A percentile compares a stretch with the other conserved stretches of the same genome.
These are phyloP conservation scores for Rhinichthys klamathensis DNA, from an alignment of 2,113 vertebrate genomes.

Conservation along the genomic window DNA sequence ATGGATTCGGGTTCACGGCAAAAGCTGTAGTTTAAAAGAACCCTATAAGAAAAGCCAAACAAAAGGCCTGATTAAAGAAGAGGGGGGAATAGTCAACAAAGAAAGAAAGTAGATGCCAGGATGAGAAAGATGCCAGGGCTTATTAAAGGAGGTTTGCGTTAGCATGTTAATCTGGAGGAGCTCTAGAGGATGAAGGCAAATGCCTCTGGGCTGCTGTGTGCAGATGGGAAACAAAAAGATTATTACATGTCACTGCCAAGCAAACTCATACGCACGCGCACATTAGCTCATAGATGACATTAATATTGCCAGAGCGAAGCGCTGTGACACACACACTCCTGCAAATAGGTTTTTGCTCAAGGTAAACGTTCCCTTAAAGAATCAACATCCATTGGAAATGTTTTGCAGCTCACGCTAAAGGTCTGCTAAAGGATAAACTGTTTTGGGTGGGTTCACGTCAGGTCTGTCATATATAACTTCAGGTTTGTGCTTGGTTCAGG, in stretches of 20 bases:
- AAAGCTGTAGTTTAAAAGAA: neutral
- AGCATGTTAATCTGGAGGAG: slow-evolving; percentile 37
- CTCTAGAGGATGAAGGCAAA: slow-evolving; percentile 18
- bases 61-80: slow-evolving; percentile 33
- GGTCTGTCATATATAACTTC: neutral
- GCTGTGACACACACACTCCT: neutral
- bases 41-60: slow-evolving; percentile 9
- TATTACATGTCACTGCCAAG: slow-evolving; percentile 35
- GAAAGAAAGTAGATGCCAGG: slow-evolving; percentile 9
- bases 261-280: slow-evolving; percentile 18
- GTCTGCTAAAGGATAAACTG: slow-evolving; percentile 10
- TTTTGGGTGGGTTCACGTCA: neutral
- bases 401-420: neutral
- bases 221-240: slow-evolving; percentile 11
- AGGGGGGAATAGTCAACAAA: neutral
- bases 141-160: slow-evolving; percentile 39
- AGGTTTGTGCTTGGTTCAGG: neutral
- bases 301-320: neutral
- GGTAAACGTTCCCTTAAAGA: neutral
- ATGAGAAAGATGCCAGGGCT: slow-evolving; percentile 33
- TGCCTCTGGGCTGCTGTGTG: slow-evolving; percentile 27
- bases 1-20: neutral
- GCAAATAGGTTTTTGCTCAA: neutral
- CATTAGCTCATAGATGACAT: neutral
- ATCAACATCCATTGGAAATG: neutral